phyloP scores from a whole-genome alignment of 1,140 invertebrate species.

The Druon quercuslanigerum region DNA sequence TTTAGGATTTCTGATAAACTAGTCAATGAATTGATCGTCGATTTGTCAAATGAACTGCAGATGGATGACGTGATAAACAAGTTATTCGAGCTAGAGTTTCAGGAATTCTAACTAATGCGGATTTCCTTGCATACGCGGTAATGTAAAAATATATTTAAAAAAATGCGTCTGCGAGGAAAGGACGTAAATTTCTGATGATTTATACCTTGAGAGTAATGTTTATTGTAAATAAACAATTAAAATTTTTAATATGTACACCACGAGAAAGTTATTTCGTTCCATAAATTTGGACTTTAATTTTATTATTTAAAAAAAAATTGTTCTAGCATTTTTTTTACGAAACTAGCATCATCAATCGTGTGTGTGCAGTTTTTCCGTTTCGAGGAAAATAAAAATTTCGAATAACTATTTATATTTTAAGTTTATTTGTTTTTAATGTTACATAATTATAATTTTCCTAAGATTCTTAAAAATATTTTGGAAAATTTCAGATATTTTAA shows the following conservation, averaged over 20 bases:
- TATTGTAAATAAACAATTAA: conserved; percentile 16
- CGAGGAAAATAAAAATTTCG: too few relatives aligned
- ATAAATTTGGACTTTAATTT: too few relatives aligned
- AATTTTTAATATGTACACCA: neutral
- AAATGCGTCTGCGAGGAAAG: neutral
- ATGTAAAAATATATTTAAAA: neutral
- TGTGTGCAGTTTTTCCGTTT: too few relatives aligned
- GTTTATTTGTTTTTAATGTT: too few relatives aligned
- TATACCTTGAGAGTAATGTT: neutral
- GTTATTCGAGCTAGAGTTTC: conserved; percentile 70
- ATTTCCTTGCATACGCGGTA: neutral
- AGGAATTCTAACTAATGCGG: conserved; percentile 59
- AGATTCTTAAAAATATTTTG: too few relatives aligned
- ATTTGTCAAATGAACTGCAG: conserved; percentile 68
- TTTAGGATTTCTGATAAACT: conserved; percentile 71
- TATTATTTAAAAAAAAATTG: too few relatives aligned
- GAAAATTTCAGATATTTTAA: too few relatives aligned
- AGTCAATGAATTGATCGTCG: conserved; percentile 66
- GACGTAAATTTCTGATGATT: neutral
- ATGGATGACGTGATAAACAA: conserved; percentile 68
- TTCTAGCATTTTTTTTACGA: too few relatives aligned
- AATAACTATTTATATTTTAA: too few relatives aligned
- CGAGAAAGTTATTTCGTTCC: neutral
- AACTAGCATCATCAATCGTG: too few relatives aligned
- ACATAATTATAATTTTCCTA: too few relatives aligned